phyloP scores from a whole-genome alignment of 1,140 invertebrate genomes.

The Melitaea cinxia region DNA sequence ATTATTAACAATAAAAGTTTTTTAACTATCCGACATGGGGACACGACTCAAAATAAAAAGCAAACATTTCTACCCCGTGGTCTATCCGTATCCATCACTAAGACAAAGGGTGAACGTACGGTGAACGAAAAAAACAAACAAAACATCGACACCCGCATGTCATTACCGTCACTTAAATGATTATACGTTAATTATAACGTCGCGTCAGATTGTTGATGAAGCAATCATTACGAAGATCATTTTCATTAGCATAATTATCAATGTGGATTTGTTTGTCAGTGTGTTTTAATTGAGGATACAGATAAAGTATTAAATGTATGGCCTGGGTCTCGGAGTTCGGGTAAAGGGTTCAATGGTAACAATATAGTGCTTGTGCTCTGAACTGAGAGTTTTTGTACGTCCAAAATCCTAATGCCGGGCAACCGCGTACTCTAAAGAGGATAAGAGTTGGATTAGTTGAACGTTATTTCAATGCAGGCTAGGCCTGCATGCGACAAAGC shows the following conservation, averaged over 20 bases:
- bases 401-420: no score
- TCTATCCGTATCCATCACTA: slow-evolving; percentile 25
- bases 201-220: slow-evolving; percentile 49
- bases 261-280: slow-evolving; percentile 26
- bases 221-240: slow-evolving; percentile 43
- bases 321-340: background rate
- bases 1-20: no score
- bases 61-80: slow-evolving; percentile 24
- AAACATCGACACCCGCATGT: slow-evolving; percentile 45
- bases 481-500: no score
- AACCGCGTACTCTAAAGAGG: no score
- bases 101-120: slow-evolving; percentile 46
- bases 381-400: no score
- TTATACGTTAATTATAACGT: slow-evolving; percentile 51
- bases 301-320: slow-evolving; percentile 3
- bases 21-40: background rate
- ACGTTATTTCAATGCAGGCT: no score
- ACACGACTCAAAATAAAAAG: slow-evolving; percentile 17
- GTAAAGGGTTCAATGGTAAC: background rate
- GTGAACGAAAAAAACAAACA: slow-evolving; percentile 49
- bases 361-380: no score
- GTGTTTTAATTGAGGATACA: slow-evolving; percentile 16
- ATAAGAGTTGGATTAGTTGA: no score
- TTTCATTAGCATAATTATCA: slow-evolving; percentile 47
- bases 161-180: slow-evolving; percentile 57